A percentile compares a stretch with the other conserved stretches of the same genome.
These are phyloP conservation scores for Popillia japonica DNA, from an alignment of 1,140 invertebrate genomes.

Conservation along the genomic window DNA sequence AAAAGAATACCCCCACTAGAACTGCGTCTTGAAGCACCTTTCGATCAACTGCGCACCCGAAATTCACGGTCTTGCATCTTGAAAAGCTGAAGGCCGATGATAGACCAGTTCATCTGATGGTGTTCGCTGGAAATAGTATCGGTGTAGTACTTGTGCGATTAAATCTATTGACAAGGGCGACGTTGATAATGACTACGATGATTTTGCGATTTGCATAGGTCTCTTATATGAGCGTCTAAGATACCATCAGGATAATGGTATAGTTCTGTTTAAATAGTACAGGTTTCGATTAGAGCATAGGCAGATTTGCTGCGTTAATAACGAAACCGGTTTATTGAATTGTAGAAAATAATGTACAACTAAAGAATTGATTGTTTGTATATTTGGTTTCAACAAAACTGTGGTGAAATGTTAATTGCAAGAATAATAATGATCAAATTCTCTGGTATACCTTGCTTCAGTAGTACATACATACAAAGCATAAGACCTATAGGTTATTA, in stretches of 20 bases:
- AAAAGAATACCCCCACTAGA: constrained; percentile 16
- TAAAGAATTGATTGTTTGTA: not conserved
- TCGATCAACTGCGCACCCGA: constrained; percentile 29
- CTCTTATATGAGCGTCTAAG: constrained; percentile 3
- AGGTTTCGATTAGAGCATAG: not conserved
- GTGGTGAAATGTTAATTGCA: too few relatives aligned
- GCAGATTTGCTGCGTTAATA: not conserved
- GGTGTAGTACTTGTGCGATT: not conserved
- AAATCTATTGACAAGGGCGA: constrained; percentile 26
- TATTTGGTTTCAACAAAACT: not conserved
- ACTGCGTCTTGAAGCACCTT: constrained; percentile 10
- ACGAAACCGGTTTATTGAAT: constrained; percentile 1
- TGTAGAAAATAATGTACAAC: not conserved
- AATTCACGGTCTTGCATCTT: constrained; percentile 32
- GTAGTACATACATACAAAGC: too few relatives aligned
- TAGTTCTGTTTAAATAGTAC: not conserved
- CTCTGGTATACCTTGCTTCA: too few relatives aligned
- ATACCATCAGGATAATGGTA: not conserved
- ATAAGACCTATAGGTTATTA: too few relatives aligned
- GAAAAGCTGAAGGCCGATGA: constrained; percentile 29
- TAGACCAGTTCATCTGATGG: constrained; percentile 19
- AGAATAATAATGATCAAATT: too few relatives aligned
- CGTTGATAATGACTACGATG: constrained; percentile 14
- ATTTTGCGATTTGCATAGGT: constrained; percentile 29
- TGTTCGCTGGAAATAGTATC: not conserved